Percentiles rank a stretch among this genome's conserved stretches.
Conservation (phyloP, 1,140 invertebrate genomes). For the Mycetomoellerius zeteki region DNA sequence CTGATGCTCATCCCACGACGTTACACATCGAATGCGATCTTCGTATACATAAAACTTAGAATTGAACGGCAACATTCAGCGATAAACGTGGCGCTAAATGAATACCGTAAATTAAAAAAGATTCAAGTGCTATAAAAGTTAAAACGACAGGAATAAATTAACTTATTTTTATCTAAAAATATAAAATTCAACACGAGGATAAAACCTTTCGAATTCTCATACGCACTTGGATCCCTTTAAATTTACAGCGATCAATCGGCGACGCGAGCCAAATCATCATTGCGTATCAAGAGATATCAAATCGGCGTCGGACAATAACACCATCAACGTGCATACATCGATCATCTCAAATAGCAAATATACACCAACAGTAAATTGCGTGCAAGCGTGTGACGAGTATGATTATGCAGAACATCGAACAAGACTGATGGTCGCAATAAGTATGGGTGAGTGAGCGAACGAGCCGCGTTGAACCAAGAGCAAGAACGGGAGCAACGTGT, state of each 20-base stretch:
- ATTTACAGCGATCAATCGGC: conserved; percentile 18
- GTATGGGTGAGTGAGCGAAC: conserved; percentile 1
- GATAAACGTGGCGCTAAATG: background rate
- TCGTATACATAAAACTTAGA: conserved; percentile 30
- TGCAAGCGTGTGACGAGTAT: conserved; percentile 62
- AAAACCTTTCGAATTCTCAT: background rate
- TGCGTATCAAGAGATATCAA: conserved; percentile 13
- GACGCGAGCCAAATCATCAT: background rate
- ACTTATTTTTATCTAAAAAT: background rate
- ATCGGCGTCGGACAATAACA: conserved; percentile 46
- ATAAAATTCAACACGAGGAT: background rate
- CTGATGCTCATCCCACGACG: conserved; percentile 30
- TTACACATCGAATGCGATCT: conserved; percentile 44
- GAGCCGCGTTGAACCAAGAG: background rate
- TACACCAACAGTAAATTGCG: conserved; percentile 48
- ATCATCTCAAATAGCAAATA: conserved; percentile 58
- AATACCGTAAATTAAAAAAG: background rate
- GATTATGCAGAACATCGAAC: conserved; percentile 56
- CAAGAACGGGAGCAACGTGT: background rate
- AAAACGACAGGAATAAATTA: background rate
- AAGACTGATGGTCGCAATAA: background rate
- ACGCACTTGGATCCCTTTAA: background rate
- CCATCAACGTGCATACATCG: conserved; percentile 62
- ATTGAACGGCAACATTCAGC: conserved; percentile 26
- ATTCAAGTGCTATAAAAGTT: conserved; percentile 8